These are phyloP conservation scores for Apostichopus californicus DNA, from an alignment of 35 echinoderm and acorn worm species.

Conservation along the genomic window DNA sequence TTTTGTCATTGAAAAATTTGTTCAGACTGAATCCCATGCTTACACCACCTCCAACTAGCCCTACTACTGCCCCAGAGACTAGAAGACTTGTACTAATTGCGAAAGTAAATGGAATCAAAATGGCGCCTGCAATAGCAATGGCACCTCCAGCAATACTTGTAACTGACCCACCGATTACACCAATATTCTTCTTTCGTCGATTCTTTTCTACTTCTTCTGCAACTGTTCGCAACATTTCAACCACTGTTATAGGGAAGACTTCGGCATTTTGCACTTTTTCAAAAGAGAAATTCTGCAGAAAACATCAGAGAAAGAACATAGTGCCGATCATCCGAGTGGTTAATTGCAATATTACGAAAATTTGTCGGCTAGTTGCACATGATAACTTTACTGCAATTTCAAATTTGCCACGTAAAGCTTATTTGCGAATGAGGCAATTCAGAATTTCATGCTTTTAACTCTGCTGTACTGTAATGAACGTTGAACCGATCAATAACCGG, in stretches of 20 bases:
- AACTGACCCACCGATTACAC: slow-evolving; percentile 9
- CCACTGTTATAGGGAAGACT: background rate
- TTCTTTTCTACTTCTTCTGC: background rate
- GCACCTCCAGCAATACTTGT: slow-evolving; percentile 10
- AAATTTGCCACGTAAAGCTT: too few relatives aligned
- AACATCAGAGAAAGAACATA: too few relatives aligned
- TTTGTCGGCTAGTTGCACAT: too few relatives aligned
- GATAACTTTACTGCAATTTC: too few relatives aligned
- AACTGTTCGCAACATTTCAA: background rate
- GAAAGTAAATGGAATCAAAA: slow-evolving; percentile 1
- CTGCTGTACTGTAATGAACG: too few relatives aligned
- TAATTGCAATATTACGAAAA: too few relatives aligned
- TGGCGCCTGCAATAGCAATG: background rate
- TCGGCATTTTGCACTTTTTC: background rate
- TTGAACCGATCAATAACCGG: too few relatives aligned
- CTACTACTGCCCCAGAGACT: background rate
- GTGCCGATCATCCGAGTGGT: too few relatives aligned
- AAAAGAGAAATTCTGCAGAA: background rate
- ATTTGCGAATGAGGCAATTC: too few relatives aligned
- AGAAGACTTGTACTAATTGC: background rate
- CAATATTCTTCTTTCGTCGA: slow-evolving; percentile 16
- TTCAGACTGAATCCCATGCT: background rate
- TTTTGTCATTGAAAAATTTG: slow-evolving; percentile 27
- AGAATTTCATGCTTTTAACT: too few relatives aligned
- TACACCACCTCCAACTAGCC: background rate